These are phyloP conservation scores for Orussus abietinus DNA, from an alignment of 1,140 invertebrate species.

Conservation along the genomic window DNA sequence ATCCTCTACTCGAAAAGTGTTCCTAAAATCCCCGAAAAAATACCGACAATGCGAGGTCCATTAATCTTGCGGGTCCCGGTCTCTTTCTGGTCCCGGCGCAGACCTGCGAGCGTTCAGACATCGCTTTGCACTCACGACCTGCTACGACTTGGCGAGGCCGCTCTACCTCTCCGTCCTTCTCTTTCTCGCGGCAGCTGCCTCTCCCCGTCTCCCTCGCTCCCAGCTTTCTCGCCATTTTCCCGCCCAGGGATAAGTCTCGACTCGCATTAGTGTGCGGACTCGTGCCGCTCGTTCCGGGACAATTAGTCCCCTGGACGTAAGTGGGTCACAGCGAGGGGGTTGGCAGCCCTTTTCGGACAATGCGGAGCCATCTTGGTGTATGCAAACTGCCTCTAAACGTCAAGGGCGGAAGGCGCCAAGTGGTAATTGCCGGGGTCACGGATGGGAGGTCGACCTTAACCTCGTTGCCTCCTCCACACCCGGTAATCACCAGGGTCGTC, in stretches of 20 bases:
- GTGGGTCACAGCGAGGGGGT: conserved; percentile 16
- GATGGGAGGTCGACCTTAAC: conserved; percentile 28
- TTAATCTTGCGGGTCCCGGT: conserved; percentile 34
- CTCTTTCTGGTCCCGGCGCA: conserved; percentile 5
- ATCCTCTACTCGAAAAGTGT: conserved; percentile 38
- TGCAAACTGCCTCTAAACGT: conserved; percentile 24
- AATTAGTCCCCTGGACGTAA: conserved; percentile 25
- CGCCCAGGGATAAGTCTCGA: background rate
- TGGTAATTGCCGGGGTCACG: conserved; percentile 27
- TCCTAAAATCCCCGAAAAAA: conserved; percentile 42
- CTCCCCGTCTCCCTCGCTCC: too few species aligned
- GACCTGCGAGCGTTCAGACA: conserved; percentile 27
- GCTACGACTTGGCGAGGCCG: conserved; percentile 13
- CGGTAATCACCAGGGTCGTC: too few species aligned
- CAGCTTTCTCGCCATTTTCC: too few species aligned
- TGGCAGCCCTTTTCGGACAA: conserved; percentile 22
- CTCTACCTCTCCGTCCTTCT: too few species aligned
- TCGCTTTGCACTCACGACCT: conserved; percentile 36
- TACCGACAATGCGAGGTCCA: conserved; percentile 42
- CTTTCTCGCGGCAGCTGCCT: too few species aligned
- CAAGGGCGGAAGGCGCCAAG: conserved; percentile 17
- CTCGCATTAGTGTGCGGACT: too few species aligned
- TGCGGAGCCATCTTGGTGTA: conserved; percentile 19
- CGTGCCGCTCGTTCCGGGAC: conserved; percentile 7
- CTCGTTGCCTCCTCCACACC: conserved; percentile 27